Evolutionary conservation across 2,113 vertebrate genomes (phyloP).

Genomic region (Seriola aureovittata): DNA sequence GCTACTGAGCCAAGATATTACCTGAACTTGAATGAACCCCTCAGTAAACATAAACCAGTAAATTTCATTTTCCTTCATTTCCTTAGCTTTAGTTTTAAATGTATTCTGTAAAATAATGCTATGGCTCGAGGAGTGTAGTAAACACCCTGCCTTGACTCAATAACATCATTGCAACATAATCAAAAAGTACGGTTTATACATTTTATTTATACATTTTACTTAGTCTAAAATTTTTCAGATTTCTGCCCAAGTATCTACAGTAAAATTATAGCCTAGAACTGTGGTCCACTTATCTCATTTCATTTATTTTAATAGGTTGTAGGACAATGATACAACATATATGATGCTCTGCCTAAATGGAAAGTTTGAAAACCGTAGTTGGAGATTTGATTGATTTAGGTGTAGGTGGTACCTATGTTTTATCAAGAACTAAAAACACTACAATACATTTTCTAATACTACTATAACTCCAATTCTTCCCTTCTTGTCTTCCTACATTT

Average conservation of each 20-base stretch:
- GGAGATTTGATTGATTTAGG: too few relatives aligned
- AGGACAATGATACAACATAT: too few relatives aligned
- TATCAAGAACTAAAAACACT: too few relatives aligned
- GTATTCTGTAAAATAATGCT: conserved; percentile 49
- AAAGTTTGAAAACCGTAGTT: too few relatives aligned
- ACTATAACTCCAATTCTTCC: too few relatives aligned
- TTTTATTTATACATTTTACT: conserved; percentile 11
- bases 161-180: conserved; percentile 26
- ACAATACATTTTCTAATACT: too few relatives aligned
- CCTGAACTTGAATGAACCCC: conserved; percentile 52
- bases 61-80: conserved; percentile 53
- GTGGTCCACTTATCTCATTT: not conserved
- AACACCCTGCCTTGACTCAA: conserved; percentile 8
- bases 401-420: too few relatives aligned
- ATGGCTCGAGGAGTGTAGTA: conserved; percentile 13
- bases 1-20: conserved; percentile 47
- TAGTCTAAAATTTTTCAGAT: not conserved
- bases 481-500: too few relatives aligned
- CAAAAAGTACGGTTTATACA: conserved; percentile 27
- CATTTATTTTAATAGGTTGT: not conserved
- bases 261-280: not conserved
- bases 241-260: not conserved
- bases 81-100: conserved; percentile 55
- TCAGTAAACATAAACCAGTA: conserved; percentile 59
- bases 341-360: too few relatives aligned